Evolutionary conservation across 2,113 vertebrate species (phyloP), one percentile per base, ranked within the genome.

Genomic region (Ochotona curzoniae): DNA sequence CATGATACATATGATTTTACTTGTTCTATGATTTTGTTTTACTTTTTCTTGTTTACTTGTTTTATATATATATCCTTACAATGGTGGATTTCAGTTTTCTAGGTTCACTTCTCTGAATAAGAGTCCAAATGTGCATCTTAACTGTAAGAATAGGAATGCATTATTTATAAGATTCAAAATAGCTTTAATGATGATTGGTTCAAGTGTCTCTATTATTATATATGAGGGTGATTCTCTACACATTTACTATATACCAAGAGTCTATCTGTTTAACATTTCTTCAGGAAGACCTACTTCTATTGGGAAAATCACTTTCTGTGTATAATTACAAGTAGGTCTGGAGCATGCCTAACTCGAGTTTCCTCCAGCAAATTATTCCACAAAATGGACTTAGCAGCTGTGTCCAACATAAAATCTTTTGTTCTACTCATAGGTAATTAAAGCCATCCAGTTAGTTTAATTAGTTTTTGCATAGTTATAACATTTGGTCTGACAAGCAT

Each of bases 381-480:
- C 15, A 83, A 38, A 75, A 82, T 25, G 67, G 20, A 79, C 25
- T 69, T 83, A n/a, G 30, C 2, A 54, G 15, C 30, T 35, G 85
- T 44, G 67, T 38, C 25, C 54, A 67, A 86, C 89, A 75, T 60
- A 15, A n/a, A 85, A 76, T 64, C 14, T 61, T 91, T 60, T 74
- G 20, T 93, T 79, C 25, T n/a, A 49, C 49, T 38, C 79, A n/a
- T 14, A 23, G 60, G 20, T 64, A 82, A 83, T 63, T 83, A 38
- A 75, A 63, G n/a, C 23, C 71, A 60, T 67, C 26, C 70, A 78
- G 63, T 89, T 94, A 49, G 91, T 90, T 90, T 83, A 75, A 38
- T 25, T 61, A 82, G 3, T 57, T 81, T 76, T 25, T 95, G 61
- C 69, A 94, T 89, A 38, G 57, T 54, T 32, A 66, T 82, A 96